Evolutionary conservation across 2,113 vertebrate genomes (phyloP).

Genomic region (Halichoerus grypus): DNA sequence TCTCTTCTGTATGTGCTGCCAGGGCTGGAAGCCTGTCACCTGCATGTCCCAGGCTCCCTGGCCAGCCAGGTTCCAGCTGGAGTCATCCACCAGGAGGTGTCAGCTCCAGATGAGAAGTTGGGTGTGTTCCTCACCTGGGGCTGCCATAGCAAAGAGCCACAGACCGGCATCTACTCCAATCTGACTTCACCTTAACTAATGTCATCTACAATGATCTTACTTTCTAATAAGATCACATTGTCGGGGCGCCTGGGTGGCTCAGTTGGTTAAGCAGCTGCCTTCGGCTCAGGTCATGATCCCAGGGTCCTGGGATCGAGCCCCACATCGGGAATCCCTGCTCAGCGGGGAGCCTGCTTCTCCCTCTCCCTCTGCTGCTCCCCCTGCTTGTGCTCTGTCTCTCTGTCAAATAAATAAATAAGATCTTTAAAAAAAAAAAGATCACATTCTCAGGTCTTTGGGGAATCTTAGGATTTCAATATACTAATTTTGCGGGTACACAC

Average conservation of each 20-base stretch:
- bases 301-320: too few species aligned
- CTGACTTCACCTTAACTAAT: background rate
- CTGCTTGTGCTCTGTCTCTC: too few species aligned
- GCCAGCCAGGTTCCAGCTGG: background rate
- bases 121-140: background rate
- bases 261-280: too few species aligned
- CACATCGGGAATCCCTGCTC: too few species aligned
- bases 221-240: background rate
- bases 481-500: background rate
- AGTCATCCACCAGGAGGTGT: background rate
- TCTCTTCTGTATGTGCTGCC: background rate
- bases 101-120: background rate
- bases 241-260: too few species aligned
- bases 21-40: background rate
- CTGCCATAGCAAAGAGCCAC: background rate
- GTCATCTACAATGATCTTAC: background rate
- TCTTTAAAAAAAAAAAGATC: too few species aligned
- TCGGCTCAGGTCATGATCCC: too few species aligned
- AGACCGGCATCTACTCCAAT: accelerated
- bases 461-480: background rate
- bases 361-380: too few species aligned
- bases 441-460: too few species aligned
- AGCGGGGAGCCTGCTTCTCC: too few species aligned
- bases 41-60: background rate
- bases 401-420: too few species aligned